Conservation (phyloP, 2,797 vertebrate genomes). For the Cossypha polioptera region DNA sequence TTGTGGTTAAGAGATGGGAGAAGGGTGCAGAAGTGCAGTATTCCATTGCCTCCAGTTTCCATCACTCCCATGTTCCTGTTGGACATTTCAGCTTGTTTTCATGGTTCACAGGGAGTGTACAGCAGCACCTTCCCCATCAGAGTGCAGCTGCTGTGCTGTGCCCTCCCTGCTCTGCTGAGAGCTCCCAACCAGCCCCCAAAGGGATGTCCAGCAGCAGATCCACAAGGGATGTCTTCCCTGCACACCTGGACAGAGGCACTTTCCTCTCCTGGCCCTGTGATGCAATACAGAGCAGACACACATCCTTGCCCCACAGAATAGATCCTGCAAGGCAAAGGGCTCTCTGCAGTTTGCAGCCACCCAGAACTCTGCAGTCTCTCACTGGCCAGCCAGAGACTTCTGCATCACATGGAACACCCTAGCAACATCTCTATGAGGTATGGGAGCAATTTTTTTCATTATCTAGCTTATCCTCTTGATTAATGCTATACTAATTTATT, state of each 20-base stretch:
- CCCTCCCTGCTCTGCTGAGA: neutral
- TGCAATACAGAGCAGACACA: too few species aligned
- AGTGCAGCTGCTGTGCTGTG: fast-evolving
- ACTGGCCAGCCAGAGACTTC: neutral
- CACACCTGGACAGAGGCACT: fast-evolving
- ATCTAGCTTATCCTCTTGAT: neutral
- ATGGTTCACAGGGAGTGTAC: fast-evolving
- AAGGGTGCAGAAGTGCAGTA: neutral
- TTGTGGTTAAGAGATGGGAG: neutral
- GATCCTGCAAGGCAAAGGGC: neutral
- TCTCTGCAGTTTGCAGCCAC: neutral
- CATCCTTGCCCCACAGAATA: neutral
- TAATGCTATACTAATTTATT: neutral
- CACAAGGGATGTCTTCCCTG: too few species aligned
- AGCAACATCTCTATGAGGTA: neutral
- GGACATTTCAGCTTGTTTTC: neutral
- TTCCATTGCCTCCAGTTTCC: neutral
- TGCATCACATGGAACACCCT: neutral
- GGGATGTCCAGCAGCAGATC: neutral
- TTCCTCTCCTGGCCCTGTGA: fast-evolving
- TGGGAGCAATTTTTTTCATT: neutral
- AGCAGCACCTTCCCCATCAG: fast-evolving
- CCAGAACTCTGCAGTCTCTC: neutral
- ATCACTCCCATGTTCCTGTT: too few species aligned
- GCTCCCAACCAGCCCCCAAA: neutral